These are phyloP conservation scores for Mercenaria mercenaria DNA, from an alignment of 1,140 invertebrate genomes.

Conservation along the genomic window DNA sequence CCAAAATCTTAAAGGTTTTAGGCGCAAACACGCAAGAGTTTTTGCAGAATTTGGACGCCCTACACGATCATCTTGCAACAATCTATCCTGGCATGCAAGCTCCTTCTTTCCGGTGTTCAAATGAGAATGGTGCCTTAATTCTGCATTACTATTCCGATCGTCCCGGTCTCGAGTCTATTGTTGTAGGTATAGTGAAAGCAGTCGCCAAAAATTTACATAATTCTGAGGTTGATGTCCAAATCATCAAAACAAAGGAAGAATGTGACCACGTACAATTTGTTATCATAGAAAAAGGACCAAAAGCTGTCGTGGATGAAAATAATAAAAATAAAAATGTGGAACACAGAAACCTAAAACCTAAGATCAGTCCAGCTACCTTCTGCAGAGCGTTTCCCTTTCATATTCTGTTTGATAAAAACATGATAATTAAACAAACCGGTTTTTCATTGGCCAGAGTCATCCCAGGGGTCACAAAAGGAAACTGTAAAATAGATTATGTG, in stretches of 20 bases:
- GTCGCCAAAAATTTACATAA: slow-evolving; percentile 97
- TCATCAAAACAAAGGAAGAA: slow-evolving; percentile 92
- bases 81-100: slow-evolving; percentile 86
- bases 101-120: slow-evolving; percentile 86
- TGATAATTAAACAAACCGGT: slow-evolving; percentile 94
- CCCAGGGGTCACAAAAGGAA: slow-evolving; percentile 89
- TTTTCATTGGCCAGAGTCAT: slow-evolving; percentile 94
- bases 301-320: not conserved
- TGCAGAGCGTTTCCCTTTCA: slow-evolving; percentile 98
- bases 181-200: slow-evolving; percentile 86
- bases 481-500: slow-evolving; percentile 91
- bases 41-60: slow-evolving; percentile 84
- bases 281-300: slow-evolving; percentile 93
- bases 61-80: slow-evolving; percentile 85
- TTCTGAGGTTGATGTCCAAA: slow-evolving; percentile 95
- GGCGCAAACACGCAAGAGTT: slow-evolving; percentile 83
- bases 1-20: slow-evolving; percentile 84
- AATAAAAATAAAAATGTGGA: slow-evolving; percentile 33
- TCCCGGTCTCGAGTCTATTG: slow-evolving; percentile 83
- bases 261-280: slow-evolving; percentile 97
- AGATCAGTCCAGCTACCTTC: slow-evolving; percentile 94
- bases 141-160: slow-evolving; percentile 86
- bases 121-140: slow-evolving; percentile 85
- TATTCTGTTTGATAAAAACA: slow-evolving; percentile 95
- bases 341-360: slow-evolving; percentile 73